These are phyloP conservation scores for Oceanites oceanicus DNA, from an alignment of 2,113 vertebrate genomes.

Conservation along the genomic window DNA sequence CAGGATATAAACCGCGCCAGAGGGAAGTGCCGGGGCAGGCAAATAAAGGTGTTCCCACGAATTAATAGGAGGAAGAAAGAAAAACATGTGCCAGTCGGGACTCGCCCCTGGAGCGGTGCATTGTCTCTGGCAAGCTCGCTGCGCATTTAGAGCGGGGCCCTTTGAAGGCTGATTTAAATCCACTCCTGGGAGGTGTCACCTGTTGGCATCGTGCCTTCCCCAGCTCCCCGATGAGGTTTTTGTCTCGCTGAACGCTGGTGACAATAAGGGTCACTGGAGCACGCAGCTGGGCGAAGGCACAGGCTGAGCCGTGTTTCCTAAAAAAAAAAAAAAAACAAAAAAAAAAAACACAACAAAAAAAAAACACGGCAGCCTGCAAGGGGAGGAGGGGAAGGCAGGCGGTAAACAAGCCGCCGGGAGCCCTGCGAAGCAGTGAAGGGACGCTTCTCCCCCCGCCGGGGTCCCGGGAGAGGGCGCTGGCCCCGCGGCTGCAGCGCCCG, in stretches of 20 bases:
- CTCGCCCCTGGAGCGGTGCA: not conserved
- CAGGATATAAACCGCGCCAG: not conserved
- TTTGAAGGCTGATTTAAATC: not conserved
- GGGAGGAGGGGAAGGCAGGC: conserved; percentile 9
- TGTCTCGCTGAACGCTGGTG: not conserved
- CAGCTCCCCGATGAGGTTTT: not conserved
- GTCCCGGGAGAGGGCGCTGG: conserved; percentile 68
- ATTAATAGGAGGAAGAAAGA: conserved; percentile 10
- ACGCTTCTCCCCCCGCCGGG: not conserved
- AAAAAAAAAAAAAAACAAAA: no score
- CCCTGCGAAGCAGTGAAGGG: not conserved
- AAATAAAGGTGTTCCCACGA: conserved; percentile 20
- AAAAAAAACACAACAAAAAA: no score
- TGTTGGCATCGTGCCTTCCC: not conserved
- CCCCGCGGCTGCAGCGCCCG: not conserved
- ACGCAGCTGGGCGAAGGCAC: not conserved
- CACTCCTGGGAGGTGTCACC: not conserved
- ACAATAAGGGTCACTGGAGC: not conserved
- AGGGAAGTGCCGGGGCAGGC: not conserved
- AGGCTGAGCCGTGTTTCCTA: not conserved
- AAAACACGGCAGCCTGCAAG: not conserved
- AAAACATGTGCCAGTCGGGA: not conserved
- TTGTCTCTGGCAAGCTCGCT: not conserved
- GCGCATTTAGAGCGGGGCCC: not conserved
- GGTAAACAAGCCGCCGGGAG: conserved; percentile 17